phyloP scores from a whole-genome alignment of 2,113 vertebrate species.

The Nothoprocta perdicaria region DNA sequence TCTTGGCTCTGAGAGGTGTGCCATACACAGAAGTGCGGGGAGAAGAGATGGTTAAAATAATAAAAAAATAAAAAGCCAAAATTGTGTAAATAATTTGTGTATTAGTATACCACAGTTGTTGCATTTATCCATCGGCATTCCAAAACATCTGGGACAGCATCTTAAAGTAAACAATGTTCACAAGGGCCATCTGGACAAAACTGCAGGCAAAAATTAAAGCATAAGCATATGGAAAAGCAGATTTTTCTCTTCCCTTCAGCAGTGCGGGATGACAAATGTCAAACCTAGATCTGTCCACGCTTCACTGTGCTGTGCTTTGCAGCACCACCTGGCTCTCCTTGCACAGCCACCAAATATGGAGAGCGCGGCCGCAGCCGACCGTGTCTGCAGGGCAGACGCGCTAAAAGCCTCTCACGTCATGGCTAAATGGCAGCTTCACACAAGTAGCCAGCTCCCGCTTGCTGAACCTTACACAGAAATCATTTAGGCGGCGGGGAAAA shows the following conservation, averaged over 20 bases:
- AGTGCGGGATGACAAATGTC: slow-evolving; percentile 91
- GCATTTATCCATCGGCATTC: slow-evolving; percentile 79
- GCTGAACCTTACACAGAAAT: slow-evolving; percentile 71
- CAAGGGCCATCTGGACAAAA: slow-evolving; percentile 95
- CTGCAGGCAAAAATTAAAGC: slow-evolving; percentile 87
- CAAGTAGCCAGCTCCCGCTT: slow-evolving; percentile 81
- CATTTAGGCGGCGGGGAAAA: slow-evolving; percentile 12
- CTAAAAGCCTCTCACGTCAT: slow-evolving; percentile 82
- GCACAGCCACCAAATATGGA: slow-evolving; percentile 95
- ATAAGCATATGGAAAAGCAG: slow-evolving; percentile 99
- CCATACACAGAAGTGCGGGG: background rate
- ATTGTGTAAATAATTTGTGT: slow-evolving; percentile 74
- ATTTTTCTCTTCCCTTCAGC: slow-evolving; percentile 97
- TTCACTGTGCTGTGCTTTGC: slow-evolving; percentile 93
- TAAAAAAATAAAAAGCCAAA: slow-evolving; percentile 38
- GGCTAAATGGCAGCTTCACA: slow-evolving; percentile 84
- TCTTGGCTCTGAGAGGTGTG: background rate
- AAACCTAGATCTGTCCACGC: slow-evolving; percentile 88
- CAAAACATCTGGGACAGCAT: slow-evolving; percentile 92
- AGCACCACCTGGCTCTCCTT: slow-evolving; percentile 99
- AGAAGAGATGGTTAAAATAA: slow-evolving; percentile 60
- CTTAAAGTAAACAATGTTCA: slow-evolving; percentile 99
- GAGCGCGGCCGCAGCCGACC: slow-evolving; percentile 89
- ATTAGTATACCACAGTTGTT: slow-evolving; percentile 77
- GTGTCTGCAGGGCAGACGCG: slow-evolving; percentile 87